These are phyloP conservation scores for Patiria pectinifera DNA, from an alignment of 53 echinoderm and acorn worm genomes.

Conservation along the genomic window DNA sequence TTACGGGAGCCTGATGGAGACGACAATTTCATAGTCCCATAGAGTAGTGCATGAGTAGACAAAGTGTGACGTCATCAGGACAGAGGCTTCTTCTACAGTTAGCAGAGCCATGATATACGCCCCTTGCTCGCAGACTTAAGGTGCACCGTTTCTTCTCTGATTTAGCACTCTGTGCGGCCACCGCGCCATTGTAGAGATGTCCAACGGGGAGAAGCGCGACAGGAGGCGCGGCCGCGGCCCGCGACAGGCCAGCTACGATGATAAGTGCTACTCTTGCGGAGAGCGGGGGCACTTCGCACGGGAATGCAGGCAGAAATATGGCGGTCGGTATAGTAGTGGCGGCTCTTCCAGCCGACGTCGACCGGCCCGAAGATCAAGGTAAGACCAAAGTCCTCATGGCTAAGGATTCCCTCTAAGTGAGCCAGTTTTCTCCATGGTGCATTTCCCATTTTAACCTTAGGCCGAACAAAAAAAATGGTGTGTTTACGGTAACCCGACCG, in stretches of 20 bases:
- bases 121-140: not conserved
- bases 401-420: not conserved
- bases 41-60: too few species aligned
- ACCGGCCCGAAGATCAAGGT: not conserved
- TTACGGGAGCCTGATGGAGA: too few species aligned
- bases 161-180: slow-evolving; percentile 71
- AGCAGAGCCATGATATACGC: not conserved
- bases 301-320: slow-evolving; percentile 59
- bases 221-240: slow-evolving; percentile 55
- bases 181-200: slow-evolving; percentile 79
- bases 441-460: not conserved
- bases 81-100: too few species aligned
- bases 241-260: slow-evolving; percentile 48
- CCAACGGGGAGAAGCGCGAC: slow-evolving; percentile 70
- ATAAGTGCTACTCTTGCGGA: slow-evolving; percentile 87
- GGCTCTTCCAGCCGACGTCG: not conserved
- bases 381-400: not conserved
- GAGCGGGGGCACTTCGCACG: slow-evolving; percentile 88
- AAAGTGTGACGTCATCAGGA: too few species aligned
- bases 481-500: too few species aligned
- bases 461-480: too few species aligned
- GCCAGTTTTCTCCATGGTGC: not conserved
- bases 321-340: not conserved
- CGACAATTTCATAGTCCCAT: too few species aligned
- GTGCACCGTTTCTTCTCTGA: not conserved